Evolutionary conservation across 30 jellyfish, hydroid and myxozoan genomes (phyloP), one percentile per base, ranked within the genome.

Genomic region (Clytia hemisphaerica): DNA sequence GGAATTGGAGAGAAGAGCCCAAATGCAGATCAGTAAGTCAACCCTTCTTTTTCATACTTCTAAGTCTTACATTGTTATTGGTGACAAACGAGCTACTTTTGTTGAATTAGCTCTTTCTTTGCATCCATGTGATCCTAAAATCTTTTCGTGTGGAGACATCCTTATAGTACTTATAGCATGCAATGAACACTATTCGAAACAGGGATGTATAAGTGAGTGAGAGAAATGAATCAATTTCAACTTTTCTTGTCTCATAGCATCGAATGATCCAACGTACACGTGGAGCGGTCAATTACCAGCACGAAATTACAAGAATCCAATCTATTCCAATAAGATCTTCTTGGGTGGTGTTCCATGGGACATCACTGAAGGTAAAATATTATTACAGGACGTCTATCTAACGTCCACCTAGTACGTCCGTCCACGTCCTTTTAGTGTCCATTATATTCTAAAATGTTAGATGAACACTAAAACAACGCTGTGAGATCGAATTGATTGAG

Each of bases 321-420:
- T 75, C 12, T 90, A 90, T 71, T 80, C 95, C 66, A 90, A 90
- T 71, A 90, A 90, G 65, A 93, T 90, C 19, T 90, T 90, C 49
- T 78, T 90, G 28, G 98, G 98, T 1, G 98, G 98, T 24, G 93
- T 90, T 0, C 98, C 98, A 1, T 90, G 98, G 98, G 98, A 90
- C 50, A 90, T 90, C 34, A 90, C 98, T 24, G 98, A 90, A 58
- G 93, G 96, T 85, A 64, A 45, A 80, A 12, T 27, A 1, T 0
- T 33, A 1, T 42, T 42, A 12, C 19, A 53, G 12, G 16, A 53
- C 16, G 36, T 16, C 67, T 24, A 12, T 53, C 0, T 24, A 12
- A 12, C 14, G 1, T 30, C 54, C 54, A 42, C 14, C 18, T 46
- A 2, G 9, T 9, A n/a, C 0, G 38, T 57, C n/a, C 25, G 25